Base-by-base conservation (phyloP, 1,140 invertebrate species). In the Bradynema listronoti region DNA sequence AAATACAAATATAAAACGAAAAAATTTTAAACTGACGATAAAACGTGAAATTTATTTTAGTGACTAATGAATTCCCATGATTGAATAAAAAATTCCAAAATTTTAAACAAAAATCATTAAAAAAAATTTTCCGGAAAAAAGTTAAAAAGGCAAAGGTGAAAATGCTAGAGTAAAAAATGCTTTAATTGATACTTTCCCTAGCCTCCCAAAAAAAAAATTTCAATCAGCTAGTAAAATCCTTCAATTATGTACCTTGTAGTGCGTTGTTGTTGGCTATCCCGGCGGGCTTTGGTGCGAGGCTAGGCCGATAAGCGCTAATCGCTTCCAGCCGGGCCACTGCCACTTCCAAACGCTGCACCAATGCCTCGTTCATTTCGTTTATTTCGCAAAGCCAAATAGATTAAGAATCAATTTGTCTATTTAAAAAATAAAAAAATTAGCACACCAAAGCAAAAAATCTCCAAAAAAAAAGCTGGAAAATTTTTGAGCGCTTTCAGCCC, bases 341-440 rank as follows among this genome's bases (percentile, higher is more conserved):
- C 32, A 54, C 53, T 55, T 75, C 73, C 24, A 75, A 49, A n/a
- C 73, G 75, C 25, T 68, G 57, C 9, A 77, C 68, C 14, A 77
- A 32, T 9, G 52, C 57, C 29, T 66, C 72, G 29, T 50, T 32
- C 47, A 50, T 50, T n/a, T n/a, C n/a, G n/a, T n/a, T n/a, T n/a
- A n/a, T n/a, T n/a, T n/a, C n/a, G n/a, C n/a, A n/a, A n/a, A n/a
- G n/a, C n/a, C n/a, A n/a, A n/a, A n/a, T n/a, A n/a, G n/a, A n/a
- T n/a, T n/a, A n/a, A n/a, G n/a, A n/a, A n/a, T n/a, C n/a, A n/a
- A n/a, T n/a, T n/a, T n/a, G n/a, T n/a, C n/a, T n/a, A n/a, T n/a
- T n/a, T n/a, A n/a, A n/a, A n/a, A n/a, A n/a, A n/a, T n/a, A n/a
- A n/a, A n/a, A n/a, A n/a, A n/a, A n/a, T n/a, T n/a, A n/a, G n/a